Evolutionary conservation across 2,797 vertebrate genomes (phyloP).

Genomic region (Arrhamphus sclerolepis): DNA sequence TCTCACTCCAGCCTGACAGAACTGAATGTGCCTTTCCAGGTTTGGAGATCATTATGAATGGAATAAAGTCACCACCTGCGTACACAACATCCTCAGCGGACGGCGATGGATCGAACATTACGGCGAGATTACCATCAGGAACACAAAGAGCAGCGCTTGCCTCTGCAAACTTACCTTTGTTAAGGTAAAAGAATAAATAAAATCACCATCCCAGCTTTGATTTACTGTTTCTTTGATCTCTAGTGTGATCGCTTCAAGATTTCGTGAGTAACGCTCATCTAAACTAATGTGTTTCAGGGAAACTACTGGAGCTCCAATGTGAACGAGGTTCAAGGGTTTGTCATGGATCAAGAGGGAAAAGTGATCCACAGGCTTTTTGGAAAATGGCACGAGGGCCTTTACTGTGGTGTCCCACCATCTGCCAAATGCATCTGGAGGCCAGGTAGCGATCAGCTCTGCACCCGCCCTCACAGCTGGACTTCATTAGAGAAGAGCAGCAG

Average conservation of each 20-base stretch:
- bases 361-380: slow-evolving; percentile 96
- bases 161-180: slow-evolving; percentile 99
- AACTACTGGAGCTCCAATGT: slow-evolving; percentile 99
- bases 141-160: slow-evolving; percentile 91
- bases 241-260: background rate
- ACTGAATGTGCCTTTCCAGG: slow-evolving; percentile 67
- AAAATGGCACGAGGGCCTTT: slow-evolving; percentile 98
- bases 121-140: slow-evolving; percentile 96
- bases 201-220: background rate
- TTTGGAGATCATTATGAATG: slow-evolving; percentile 97
- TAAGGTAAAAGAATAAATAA: slow-evolving; percentile 71
- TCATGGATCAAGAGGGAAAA: slow-evolving; percentile 98
- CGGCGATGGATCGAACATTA: slow-evolving; percentile 98
- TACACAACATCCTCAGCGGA: slow-evolving; percentile 98
- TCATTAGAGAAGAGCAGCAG: background rate
- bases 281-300: slow-evolving; percentile 78
- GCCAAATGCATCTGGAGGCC: slow-evolving; percentile 98
- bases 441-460: slow-evolving; percentile 75
- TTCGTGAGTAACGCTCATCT: no score
- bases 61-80: slow-evolving; percentile 99
- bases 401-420: slow-evolving; percentile 93
- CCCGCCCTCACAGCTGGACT: background rate
- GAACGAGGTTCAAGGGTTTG: slow-evolving; percentile 95
- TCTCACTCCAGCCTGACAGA: background rate
- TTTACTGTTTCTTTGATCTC: background rate